Evolutionary conservation across 2,888 invertebrate species (phyloP), one percentile per base, ranked within the genome.

Genomic region (Bedellia somnulentella): DNA sequence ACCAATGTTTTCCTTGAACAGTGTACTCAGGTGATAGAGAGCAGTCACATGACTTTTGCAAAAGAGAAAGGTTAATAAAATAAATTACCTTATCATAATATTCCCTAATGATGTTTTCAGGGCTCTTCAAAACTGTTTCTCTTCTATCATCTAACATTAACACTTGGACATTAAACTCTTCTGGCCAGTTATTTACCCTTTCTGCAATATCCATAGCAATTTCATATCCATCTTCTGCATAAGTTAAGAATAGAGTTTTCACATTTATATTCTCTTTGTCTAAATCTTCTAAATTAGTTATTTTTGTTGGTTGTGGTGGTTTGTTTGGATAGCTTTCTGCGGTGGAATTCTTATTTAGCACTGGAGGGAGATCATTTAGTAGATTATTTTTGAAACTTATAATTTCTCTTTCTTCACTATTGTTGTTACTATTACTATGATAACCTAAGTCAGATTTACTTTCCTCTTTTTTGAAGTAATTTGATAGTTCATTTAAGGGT

Each of bases 51-150:
- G n/a, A n/a, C n/a, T n/a, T n/a, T n/a, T n/a, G n/a, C n/a, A n/a
- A n/a, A n/a, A n/a, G n/a, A n/a, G n/a, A n/a, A n/a, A n/a, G n/a
- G n/a, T n/a, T n/a, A 17, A n/a, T 26, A 18, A 24, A 14, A 24
- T 12, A 11, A 35, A 31, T 45, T 46, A 80, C 80, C 61, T 80
- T 79, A 49, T 75, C 71, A 49, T 79, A 78, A 49, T 78, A 75
- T 47, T 80, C 75, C 24, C 79, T 63, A 14, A 80, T 76, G 39
- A 73, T 79, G 37, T 75, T 76, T 37, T 79, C 78, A 29, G 78
- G 79, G 44, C 70, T 78, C 41, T 68, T 67, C 38, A 66, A 73
- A 5, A 80, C 70, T 37, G 75, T 63, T 37, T 71, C 68, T 39
- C 59, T 67, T 44, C 61, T 75, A 35, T 76, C 68, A 45, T 68